phyloP scores from a whole-genome alignment of 2,113 vertebrate genomes.

The Cheilinus undulatus region DNA sequence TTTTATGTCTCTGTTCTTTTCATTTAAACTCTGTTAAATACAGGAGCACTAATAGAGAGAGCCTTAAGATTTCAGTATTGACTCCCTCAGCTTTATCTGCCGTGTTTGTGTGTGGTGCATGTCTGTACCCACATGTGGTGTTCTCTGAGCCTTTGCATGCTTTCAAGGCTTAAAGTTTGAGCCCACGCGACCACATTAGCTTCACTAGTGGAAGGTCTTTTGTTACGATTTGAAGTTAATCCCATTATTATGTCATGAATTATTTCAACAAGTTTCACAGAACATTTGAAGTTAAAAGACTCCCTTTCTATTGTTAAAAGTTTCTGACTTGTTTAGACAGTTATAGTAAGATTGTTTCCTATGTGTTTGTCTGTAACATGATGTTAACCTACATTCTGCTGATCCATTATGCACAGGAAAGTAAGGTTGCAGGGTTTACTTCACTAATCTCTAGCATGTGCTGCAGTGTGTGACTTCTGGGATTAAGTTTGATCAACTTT shows the following conservation, averaged over 20 bases:
- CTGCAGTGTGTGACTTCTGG: neutral
- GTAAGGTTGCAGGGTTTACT: neutral
- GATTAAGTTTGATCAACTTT: neutral
- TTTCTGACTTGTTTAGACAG: too few species aligned
- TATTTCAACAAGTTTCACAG: neutral
- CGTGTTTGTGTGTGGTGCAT: neutral
- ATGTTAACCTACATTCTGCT: too few species aligned
- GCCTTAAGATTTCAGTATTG: too few species aligned
- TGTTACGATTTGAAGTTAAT: slow-evolving; percentile 15
- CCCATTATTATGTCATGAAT: slow-evolving; percentile 3
- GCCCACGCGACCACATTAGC: neutral
- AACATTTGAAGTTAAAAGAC: too few species aligned
- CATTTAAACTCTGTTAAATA: too few species aligned
- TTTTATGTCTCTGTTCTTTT: too few species aligned
- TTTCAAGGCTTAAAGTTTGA: neutral
- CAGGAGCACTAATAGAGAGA: too few species aligned
- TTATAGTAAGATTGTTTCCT: too few species aligned
- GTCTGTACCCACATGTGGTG: neutral
- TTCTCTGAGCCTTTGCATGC: neutral
- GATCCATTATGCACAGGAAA: neutral
- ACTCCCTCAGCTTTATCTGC: too few species aligned
- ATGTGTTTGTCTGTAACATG: too few species aligned
- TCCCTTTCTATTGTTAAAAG: too few species aligned
- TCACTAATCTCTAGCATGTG: slow-evolving; percentile 22
- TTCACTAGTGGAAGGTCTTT: neutral